Evolutionary conservation across 1,140 invertebrate genomes (phyloP).

Genomic region (Metaphire vulgaris): DNA sequence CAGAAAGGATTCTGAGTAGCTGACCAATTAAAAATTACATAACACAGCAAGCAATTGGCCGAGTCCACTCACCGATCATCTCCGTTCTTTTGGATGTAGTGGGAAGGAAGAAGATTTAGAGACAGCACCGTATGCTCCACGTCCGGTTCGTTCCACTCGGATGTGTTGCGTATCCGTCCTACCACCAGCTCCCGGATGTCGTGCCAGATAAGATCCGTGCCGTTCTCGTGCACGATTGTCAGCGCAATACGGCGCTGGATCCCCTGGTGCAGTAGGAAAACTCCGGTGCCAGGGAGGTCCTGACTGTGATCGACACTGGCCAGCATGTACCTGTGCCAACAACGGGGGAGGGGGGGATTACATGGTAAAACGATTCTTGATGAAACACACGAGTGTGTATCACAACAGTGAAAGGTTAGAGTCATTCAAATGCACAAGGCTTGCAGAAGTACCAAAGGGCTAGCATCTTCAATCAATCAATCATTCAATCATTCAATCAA

Average conservation of each 20-base stretch:
- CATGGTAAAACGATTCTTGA: too few relatives aligned
- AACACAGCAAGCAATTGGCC: too few relatives aligned
- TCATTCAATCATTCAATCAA: too few relatives aligned
- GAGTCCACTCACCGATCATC: too few relatives aligned
- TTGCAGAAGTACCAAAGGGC: too few relatives aligned
- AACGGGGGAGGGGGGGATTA: too few relatives aligned
- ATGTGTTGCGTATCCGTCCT: slow-evolving; percentile 85
- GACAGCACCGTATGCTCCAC: slow-evolving; percentile 86
- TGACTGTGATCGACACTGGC: slow-evolving; percentile 92
- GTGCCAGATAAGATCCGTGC: slow-evolving; percentile 80
- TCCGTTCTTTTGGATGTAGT: slow-evolving; percentile 78
- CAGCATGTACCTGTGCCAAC: slow-evolving; percentile 70
- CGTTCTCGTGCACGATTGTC: slow-evolving; percentile 95
- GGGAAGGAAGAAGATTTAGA: slow-evolving; percentile 91
- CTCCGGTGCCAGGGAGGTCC: slow-evolving; percentile 85
- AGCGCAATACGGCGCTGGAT: slow-evolving; percentile 91
- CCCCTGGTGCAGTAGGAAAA: slow-evolving; percentile 91
- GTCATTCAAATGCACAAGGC: too few relatives aligned
- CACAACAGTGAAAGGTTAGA: too few relatives aligned
- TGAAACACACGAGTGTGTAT: too few relatives aligned
- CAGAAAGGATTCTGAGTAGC: too few relatives aligned
- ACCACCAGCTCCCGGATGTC: slow-evolving; percentile 89
- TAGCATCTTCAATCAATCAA: too few relatives aligned
- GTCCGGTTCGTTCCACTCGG: slow-evolving; percentile 68
- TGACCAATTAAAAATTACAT: too few relatives aligned